Evolutionary conservation across 2,797 vertebrate genomes (phyloP).

Genomic region (Acipenser transmontanus): DNA sequence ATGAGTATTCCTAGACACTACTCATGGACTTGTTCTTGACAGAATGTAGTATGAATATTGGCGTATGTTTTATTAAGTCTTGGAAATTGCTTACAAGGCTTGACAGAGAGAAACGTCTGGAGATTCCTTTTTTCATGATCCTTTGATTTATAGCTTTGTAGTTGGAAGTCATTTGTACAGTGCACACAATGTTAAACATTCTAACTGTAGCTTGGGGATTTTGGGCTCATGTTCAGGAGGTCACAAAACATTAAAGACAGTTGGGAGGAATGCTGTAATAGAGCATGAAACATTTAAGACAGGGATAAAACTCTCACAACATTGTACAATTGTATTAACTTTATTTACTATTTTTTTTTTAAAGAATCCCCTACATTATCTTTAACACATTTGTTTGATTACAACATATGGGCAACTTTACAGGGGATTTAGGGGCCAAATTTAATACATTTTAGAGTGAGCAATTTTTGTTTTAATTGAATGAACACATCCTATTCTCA

Average conservation of each 20-base stretch:
- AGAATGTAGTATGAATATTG: not conserved
- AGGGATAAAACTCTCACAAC: not conserved
- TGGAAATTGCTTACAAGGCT: not conserved
- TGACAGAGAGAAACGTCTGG: not conserved
- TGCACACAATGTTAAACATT: constrained; percentile 1
- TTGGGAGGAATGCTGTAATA: not conserved
- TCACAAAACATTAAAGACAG: not conserved
- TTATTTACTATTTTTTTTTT: too few relatives aligned
- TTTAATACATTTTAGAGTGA: too few relatives aligned
- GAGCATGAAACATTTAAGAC: not conserved
- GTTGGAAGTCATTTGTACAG: not conserved
- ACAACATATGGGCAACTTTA: too few relatives aligned
- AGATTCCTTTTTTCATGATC: not conserved
- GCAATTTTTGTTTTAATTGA: too few relatives aligned
- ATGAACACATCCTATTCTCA: too few relatives aligned
- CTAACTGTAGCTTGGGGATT: not conserved
- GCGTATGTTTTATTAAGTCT: not conserved
- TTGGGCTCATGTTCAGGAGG: not conserved
- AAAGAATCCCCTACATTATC: too few relatives aligned
- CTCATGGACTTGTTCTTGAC: not conserved
- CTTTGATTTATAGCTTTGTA: not conserved
- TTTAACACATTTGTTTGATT: too few relatives aligned
- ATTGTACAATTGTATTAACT: too few relatives aligned
- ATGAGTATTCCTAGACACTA: too few relatives aligned
- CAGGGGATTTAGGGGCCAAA: too few relatives aligned